Percentiles rank a stretch among this genome's conserved stretches.
These are phyloP conservation scores for Porites divaricata DNA, from an alignment of 92 coral and sea anemone genomes.

Conservation along the genomic window DNA sequence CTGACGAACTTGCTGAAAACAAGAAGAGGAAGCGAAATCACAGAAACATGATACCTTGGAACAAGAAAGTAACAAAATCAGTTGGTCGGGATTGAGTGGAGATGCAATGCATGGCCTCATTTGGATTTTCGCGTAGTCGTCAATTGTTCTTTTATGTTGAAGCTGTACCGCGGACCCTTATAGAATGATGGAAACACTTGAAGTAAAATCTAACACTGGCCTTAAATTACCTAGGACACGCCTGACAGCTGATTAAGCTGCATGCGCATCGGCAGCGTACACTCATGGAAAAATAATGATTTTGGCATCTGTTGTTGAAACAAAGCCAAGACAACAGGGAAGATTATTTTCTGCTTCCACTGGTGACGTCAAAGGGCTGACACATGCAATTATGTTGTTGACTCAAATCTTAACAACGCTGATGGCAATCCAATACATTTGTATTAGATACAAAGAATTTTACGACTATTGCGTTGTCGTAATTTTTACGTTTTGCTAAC, in stretches of 20 bases:
- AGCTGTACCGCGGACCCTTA: background rate
- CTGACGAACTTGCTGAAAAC: constrained; percentile 80
- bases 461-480: too few species aligned
- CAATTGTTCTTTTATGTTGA: background rate
- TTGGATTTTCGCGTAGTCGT: background rate
- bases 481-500: too few species aligned
- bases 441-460: too few species aligned
- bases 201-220: background rate
- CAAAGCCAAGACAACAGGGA: background rate
- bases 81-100: background rate
- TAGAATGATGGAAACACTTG: background rate
- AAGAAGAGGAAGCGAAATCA: constrained; percentile 32
- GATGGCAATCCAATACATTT: too few species aligned
- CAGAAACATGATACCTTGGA: background rate
- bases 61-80: background rate
- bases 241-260: background rate
- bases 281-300: background rate
- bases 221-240: background rate
- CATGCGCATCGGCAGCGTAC: background rate
- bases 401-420: too few species aligned
- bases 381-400: background rate
- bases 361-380: background rate
- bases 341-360: background rate
- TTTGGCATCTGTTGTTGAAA: background rate
- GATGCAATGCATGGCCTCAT: background rate